Base-by-base conservation (phyloP, 2,797 vertebrate species). In the Typhlichthys eigenmanni region DNA sequence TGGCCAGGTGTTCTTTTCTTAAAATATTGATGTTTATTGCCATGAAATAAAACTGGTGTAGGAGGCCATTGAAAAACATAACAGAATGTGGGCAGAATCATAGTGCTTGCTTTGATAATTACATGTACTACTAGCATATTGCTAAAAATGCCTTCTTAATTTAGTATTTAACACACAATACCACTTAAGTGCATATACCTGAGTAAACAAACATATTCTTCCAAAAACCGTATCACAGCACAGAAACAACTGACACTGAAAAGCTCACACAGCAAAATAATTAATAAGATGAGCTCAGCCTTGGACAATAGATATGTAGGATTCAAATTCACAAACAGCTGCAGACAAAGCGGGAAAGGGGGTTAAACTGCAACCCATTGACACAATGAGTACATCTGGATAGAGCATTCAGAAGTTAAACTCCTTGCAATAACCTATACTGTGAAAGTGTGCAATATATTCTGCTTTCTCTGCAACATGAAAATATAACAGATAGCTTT, bases 321-420 rank as follows among this genome's bases (percentile, higher is more conserved):
- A 84, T 72, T 85, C 75, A 73, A 66, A 82, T 78, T 82, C 64
- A 62, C 58, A 62, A 78, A 80, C 80, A 62, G 81, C 58, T 79
- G 66, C 79, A 60, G 67, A 16, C 13, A 12, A 77, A 57, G 68
- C 49, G 56, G 61, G 52, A 45, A 48, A 48, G 52, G n/a, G 51
- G 11, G 32, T 7, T 60, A 12, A 17, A 67, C 55, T 71, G 62
- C 19, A 73, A 78, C 64, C 67, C 76, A 79, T 49, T 78, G 77
- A 80, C 84, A 80, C 73, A 79, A 54, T 66, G 72, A 78, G 80
- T 84, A 77, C 78, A 83, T 78, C 78, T 75, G 83, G 73, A 82
- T 87, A 80, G 82, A 87, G 81, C 79, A 88, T 88, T 88, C 69
- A 89, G 85, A 66, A 80, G 62, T 68, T 60, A 58, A 72, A 74